Conservation (phyloP, 2,888 invertebrate species). For the Acleris literana region DNA sequence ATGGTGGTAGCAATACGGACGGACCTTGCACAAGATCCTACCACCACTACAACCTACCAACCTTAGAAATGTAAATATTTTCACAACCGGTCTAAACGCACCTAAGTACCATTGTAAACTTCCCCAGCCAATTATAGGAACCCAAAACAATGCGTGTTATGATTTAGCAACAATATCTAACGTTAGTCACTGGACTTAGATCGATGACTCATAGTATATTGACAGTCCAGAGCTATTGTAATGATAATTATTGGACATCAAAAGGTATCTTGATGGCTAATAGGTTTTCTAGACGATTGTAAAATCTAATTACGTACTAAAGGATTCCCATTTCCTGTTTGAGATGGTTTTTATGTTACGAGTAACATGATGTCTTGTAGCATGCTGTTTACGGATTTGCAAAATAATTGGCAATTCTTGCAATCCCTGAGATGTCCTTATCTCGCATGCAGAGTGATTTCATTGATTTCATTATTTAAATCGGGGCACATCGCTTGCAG, state of each 20-base stretch:
- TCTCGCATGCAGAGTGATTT: no score
- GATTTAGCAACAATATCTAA: background rate
- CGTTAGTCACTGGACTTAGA: slow-evolving; percentile 13
- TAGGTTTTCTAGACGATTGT: background rate
- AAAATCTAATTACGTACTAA: background rate
- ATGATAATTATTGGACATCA: background rate
- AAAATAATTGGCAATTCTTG: no score
- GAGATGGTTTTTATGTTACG: no score
- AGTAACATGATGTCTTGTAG: no score
- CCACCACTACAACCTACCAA: no score
- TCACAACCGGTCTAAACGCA: background rate
- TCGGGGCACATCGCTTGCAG: no score
- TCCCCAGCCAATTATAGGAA: slow-evolving; percentile 8
- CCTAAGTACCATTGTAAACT: background rate
- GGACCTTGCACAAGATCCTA: no score
- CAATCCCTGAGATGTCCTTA: no score
- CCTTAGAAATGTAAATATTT: background rate
- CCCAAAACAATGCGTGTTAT: slow-evolving; percentile 10
- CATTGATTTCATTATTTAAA: no score
- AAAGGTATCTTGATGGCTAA: background rate
- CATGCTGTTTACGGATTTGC: no score
- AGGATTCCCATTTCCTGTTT: no score
- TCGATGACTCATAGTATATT: slow-evolving; percentile 4
- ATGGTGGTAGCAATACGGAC: no score
- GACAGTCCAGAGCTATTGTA: slow-evolving; percentile 3